Base-by-base conservation (phyloP, 2,113 vertebrate species). In the Neolamprologus kungweensis region DNA sequence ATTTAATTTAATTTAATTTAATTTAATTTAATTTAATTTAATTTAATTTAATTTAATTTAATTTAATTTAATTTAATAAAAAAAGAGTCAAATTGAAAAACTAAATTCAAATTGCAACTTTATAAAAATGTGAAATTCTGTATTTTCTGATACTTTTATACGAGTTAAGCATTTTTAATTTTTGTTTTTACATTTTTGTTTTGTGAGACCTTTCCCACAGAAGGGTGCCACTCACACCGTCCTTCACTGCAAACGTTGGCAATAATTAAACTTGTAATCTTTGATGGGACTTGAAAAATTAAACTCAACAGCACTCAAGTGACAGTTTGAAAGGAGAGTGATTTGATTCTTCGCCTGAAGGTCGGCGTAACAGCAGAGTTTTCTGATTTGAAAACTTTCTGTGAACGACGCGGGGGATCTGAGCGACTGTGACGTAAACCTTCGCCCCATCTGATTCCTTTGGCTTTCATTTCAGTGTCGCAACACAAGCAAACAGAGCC, bases 181-280 rank as follows among this genome's bases (percentile, higher is more conserved):
- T 53, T 9, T 9, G 57, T 65, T 51, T 51, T 71, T 4, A 2
- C 55, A 45, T 55, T 57, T 53, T 9, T 68, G 71, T 11, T 73
- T 26, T 23, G 13, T 4, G 19, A 54, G 28, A 81, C 63, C 3
- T 2, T 13, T 37, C 37, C 6, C 31, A 16, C 75, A 90, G 63
- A 45, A 58, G 50, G 63, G 53, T 2, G 23, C 81, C 65, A 53
- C 84, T 87, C 80, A 40, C 3, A 21, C 55, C 6, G 42, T 45
- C 50, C 33, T 57, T 54, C 57, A 16, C 17, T n/a, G 19, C 6
- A 9, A 84, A 68, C 57, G 28, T 81, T 75, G 6, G 42, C 9
- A 14, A 85, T 83, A 88, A 87, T 85, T 88, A 81, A 80, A 89
- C n/a, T 68, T 90, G 40, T 82, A 81, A 85, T 86, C 37, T 88